Conservation (phyloP, 2,797 vertebrate species). For the Glossophaga mutica region DNA sequence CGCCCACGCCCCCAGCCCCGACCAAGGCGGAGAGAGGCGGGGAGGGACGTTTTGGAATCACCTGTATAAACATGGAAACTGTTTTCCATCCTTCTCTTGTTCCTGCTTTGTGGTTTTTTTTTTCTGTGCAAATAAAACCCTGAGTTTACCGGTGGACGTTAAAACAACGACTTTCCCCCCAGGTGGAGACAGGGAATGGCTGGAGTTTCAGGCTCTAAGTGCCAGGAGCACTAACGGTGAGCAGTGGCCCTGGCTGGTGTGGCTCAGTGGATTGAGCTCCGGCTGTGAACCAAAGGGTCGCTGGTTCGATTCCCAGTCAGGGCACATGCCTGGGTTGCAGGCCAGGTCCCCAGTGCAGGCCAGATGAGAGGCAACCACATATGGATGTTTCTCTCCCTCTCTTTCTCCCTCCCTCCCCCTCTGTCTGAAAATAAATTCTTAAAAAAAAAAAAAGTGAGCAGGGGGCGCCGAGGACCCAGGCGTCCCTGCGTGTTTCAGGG, state of each 20-base stretch:
- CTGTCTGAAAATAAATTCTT: no score
- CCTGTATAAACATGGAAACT: background rate
- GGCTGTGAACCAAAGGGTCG: no score
- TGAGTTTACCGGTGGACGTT: background rate
- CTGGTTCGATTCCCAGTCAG: no score
- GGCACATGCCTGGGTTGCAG: no score
- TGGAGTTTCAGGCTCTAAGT: background rate
- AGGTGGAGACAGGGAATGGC: background rate
- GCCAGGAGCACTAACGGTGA: background rate
- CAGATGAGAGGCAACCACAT: no score
- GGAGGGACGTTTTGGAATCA: background rate
- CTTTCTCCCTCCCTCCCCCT: no score
- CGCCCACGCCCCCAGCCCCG: background rate
- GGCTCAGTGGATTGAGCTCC: no score
- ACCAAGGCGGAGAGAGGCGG: background rate
- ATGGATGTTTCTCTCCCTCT: no score
- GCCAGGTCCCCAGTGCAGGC: no score
- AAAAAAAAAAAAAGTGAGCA: no score
- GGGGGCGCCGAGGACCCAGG: background rate
- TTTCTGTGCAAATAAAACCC: background rate
- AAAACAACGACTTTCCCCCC: constrained; percentile 4
- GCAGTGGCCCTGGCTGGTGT: no score
- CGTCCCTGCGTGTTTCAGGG: background rate
- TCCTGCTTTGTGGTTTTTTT: background rate
- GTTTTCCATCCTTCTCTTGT: background rate